A percentile compares a stretch with the other conserved stretches of the same genome.
phyloP scores from a whole-genome alignment of 35 echinoderm and acorn worm species.

The Holothuria glaberrima region DNA sequence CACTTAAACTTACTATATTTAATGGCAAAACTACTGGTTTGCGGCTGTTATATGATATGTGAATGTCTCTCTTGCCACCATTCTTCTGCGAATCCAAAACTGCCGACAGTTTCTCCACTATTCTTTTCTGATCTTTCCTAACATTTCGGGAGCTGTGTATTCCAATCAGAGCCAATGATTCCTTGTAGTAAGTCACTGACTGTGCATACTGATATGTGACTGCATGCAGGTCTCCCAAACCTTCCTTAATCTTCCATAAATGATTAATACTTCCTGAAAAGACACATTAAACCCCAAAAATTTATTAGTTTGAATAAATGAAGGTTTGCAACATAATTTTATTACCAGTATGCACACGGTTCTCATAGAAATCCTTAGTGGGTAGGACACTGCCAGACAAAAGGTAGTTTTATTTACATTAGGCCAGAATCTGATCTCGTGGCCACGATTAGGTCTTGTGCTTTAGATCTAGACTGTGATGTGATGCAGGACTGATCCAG shows the following conservation, averaged over 20 bases:
- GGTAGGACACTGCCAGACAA: no score
- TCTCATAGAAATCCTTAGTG: no score
- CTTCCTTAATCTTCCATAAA: constrained; percentile 67
- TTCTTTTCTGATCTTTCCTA: constrained; percentile 6
- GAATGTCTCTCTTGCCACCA: constrained; percentile 2
- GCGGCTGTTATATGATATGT: constrained; percentile 30
- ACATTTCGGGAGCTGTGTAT: constrained; percentile 17
- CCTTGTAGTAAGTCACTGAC: constrained; percentile 61
- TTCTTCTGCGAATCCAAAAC: constrained; percentile 44
- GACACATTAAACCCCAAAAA: neutral
- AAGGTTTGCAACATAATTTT: no score
- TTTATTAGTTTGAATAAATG: no score
- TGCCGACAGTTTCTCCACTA: constrained; percentile 35
- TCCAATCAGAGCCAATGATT: constrained; percentile 28
- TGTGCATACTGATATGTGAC: constrained; percentile 42
- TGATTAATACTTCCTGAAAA: constrained; percentile 42
- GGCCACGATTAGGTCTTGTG: no score
- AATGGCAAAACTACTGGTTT: constrained; percentile 28
- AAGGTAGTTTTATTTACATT: no score
- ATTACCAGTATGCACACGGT: no score
- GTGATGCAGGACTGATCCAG: no score
- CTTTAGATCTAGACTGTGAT: no score
- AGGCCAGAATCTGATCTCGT: no score
- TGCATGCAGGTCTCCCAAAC: constrained; percentile 61
- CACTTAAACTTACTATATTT: constrained; percentile 4